phyloP scores from a whole-genome alignment of 1,140 invertebrate genomes.

The Tribolium castaneum region DNA sequence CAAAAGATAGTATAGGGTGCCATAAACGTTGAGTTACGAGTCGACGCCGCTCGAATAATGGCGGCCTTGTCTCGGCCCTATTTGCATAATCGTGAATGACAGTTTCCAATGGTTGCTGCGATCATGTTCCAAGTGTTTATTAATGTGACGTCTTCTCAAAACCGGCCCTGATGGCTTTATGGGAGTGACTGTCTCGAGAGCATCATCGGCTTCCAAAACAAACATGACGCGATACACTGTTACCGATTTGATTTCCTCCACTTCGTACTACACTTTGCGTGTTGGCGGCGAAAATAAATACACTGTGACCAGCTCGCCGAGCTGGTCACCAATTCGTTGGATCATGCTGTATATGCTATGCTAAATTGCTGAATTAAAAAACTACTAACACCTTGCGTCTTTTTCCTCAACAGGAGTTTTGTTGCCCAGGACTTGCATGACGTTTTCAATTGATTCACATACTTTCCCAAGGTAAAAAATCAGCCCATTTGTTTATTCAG shows the following conservation, averaged over 20 bases:
- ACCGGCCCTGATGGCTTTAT: slow-evolving; percentile 44
- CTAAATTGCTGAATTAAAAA: not conserved
- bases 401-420: not conserved
- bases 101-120: slow-evolving; percentile 50
- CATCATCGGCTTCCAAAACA: slow-evolving; percentile 49
- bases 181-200: slow-evolving; percentile 44
- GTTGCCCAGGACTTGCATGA: not conserved
- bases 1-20: slow-evolving; percentile 25
- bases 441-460: slow-evolving; percentile 9
- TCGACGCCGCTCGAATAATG: slow-evolving; percentile 41
- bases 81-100: slow-evolving; percentile 55
- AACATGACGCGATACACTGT: slow-evolving; percentile 45
- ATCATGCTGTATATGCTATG: not conserved
- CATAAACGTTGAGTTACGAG: slow-evolving; percentile 33
- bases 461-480: slow-evolving; percentile 26
- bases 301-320: too few species aligned
- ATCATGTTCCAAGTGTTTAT: slow-evolving; percentile 54
- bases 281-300: slow-evolving; percentile 33
- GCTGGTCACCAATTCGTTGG: too few species aligned
- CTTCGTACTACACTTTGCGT: not conserved
- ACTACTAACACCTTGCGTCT: not conserved
- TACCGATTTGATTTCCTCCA: slow-evolving; percentile 33
- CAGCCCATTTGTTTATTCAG: slow-evolving; percentile 25
- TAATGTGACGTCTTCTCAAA: slow-evolving; percentile 51
- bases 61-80: slow-evolving; percentile 36